These are phyloP conservation scores for Sceloporus tristichus DNA, from an alignment of 2,113 vertebrate genomes.

Conservation along the genomic window DNA sequence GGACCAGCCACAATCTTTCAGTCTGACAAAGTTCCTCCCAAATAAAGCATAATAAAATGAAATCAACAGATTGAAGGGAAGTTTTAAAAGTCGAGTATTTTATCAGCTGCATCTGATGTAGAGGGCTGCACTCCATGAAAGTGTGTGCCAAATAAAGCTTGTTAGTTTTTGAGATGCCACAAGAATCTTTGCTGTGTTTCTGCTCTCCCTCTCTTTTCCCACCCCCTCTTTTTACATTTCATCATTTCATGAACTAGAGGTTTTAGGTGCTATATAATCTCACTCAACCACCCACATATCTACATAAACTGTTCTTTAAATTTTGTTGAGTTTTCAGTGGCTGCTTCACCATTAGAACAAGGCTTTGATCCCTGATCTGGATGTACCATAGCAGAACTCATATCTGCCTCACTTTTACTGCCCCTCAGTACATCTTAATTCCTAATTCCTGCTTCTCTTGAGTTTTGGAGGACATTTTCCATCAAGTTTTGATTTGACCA, in stretches of 20 bases:
- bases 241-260: not conserved
- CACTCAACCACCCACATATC: not conserved
- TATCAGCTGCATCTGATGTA: no score
- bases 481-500: slow-evolving; percentile 26
- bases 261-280: not conserved
- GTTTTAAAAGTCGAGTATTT: not conserved
- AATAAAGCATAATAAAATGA: not conserved
- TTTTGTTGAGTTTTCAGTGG: not conserved
- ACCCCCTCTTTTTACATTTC: not conserved
- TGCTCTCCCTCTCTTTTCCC: not conserved
- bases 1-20: not conserved
- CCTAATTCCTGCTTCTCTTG: not conserved
- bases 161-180: no score
- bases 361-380: slow-evolving; percentile 11
- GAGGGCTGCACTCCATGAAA: no score
- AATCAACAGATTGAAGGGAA: not conserved
- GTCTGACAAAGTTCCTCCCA: not conserved
- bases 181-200: not conserved
- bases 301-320: not conserved
- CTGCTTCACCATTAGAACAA: slow-evolving; percentile 2
- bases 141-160: no score
- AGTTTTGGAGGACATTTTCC: slow-evolving; percentile 12
- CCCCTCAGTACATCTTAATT: not conserved
- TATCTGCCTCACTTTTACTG: not conserved
- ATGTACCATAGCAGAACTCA: not conserved